Evolutionary conservation across 2,113 vertebrate genomes (phyloP).

Genomic region (Macquaria ambigua): DNA sequence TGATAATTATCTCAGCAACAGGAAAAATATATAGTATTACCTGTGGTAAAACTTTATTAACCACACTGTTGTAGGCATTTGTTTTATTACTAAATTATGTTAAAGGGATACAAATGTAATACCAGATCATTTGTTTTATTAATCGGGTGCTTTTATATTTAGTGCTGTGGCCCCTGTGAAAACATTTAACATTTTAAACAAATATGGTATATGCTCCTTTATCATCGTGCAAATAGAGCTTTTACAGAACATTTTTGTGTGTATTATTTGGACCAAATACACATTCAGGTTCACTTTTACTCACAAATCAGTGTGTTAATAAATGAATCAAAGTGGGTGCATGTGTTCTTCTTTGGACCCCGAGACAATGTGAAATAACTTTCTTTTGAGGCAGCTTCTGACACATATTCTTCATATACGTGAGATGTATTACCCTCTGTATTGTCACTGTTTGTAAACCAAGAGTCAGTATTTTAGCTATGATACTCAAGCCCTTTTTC

Average conservation of each 20-base stretch:
- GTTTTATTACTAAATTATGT: conserved; percentile 15
- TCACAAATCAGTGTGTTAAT: conserved; percentile 4
- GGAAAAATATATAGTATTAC: background rate
- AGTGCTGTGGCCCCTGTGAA: background rate
- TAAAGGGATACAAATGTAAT: conserved; percentile 3
- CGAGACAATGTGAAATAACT: conserved; percentile 80
- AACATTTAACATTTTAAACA: conserved; percentile 9
- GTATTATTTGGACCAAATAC: conserved; percentile 34
- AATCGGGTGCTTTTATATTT: conserved; percentile 12
- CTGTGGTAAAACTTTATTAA: background rate
- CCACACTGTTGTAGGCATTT: background rate
- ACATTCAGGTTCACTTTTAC: conserved; percentile 17
- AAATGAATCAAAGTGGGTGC: conserved; percentile 33
- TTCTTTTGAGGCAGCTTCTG: conserved; percentile 81
- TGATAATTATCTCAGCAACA: conserved; percentile 2
- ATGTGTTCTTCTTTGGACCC: conserved; percentile 50
- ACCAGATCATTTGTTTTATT: conserved; percentile 15
- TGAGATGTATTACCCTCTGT: conserved; percentile 63
- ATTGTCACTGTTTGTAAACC: conserved; percentile 77
- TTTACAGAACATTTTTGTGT: background rate
- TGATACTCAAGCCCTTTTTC: conserved; percentile 76
- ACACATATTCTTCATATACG: conserved; percentile 65
- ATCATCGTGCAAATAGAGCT: background rate
- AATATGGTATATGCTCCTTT: background rate
- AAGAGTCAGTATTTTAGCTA: conserved; percentile 70